Evolutionary conservation across 2,113 vertebrate species (phyloP).

Genomic region (Colaptes auratus): DNA sequence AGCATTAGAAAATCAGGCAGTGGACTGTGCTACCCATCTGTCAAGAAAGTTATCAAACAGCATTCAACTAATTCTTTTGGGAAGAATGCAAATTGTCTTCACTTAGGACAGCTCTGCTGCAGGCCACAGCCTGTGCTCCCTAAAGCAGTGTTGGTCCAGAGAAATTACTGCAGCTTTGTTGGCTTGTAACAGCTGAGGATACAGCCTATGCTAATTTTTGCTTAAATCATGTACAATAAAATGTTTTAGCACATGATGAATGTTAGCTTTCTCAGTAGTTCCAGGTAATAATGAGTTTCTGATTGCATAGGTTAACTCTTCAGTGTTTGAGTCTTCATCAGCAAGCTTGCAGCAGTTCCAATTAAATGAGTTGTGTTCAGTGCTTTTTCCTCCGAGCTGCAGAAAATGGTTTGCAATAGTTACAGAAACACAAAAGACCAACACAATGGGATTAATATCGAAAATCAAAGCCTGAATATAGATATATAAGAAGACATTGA

Average conservation of each 20-base stretch:
- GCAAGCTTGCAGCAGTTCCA: not conserved
- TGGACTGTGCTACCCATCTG: constrained; percentile 26
- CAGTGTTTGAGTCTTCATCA: not conserved
- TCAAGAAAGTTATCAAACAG: constrained; percentile 18
- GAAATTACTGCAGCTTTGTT: not conserved
- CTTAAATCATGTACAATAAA: not conserved
- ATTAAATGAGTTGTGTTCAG: not conserved
- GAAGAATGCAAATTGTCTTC: not conserved
- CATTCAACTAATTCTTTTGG: constrained; percentile 26
- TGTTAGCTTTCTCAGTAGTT: not conserved
- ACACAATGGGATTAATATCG: not conserved
- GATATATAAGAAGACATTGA: not conserved
- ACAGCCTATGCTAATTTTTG: not conserved
- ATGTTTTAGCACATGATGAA: not conserved
- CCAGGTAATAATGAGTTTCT: not conserved
- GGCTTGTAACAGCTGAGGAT: not conserved
- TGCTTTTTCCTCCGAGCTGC: not conserved
- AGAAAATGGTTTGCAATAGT: not conserved
- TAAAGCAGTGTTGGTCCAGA: not conserved
- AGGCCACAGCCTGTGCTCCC: not conserved
- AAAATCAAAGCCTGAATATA: not conserved
- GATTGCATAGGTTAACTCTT: not conserved
- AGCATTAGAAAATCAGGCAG: constrained; percentile 42
- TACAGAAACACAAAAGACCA: not conserved
- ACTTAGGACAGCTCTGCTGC: not conserved